A percentile compares a stretch with the other conserved stretches of the same genome.
Evolutionary conservation across 2,888 invertebrate species (phyloP).

Genomic region (Chymomyza fuscimana): DNA sequence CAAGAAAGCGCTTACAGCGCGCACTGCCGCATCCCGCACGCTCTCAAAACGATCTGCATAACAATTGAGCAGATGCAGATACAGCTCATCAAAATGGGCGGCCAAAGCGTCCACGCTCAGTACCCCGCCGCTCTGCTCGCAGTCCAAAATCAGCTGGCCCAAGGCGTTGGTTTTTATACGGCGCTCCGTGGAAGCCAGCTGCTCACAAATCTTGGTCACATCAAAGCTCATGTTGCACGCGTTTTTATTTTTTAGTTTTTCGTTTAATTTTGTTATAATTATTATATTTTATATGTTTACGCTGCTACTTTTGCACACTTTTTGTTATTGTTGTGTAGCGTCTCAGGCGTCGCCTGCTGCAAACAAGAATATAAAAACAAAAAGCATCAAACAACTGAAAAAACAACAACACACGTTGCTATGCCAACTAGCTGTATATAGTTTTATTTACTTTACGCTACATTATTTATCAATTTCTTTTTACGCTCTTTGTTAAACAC

Average conservation of each 20-base stretch:
- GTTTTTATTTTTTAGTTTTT: background rate
- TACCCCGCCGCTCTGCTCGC: slow-evolving; percentile 13
- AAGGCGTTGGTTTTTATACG: slow-evolving; percentile 51
- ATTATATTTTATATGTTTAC: background rate
- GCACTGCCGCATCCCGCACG: slow-evolving; percentile 71
- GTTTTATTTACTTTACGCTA: slow-evolving; percentile 31
- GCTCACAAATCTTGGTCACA: slow-evolving; percentile 48
- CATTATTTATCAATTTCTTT: background rate
- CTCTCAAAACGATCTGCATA: slow-evolving; percentile 78
- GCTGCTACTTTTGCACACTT: background rate
- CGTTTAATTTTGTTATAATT: too few species aligned
- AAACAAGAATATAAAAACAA: slow-evolving; percentile 32
- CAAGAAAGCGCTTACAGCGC: slow-evolving; percentile 69
- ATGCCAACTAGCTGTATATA: slow-evolving; percentile 7
- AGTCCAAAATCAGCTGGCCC: slow-evolving; percentile 38
- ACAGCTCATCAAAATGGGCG: slow-evolving; percentile 71
- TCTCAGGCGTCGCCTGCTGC: slow-evolving; percentile 11
- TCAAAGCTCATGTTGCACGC: slow-evolving; percentile 18
- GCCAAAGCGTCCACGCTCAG: slow-evolving; percentile 37
- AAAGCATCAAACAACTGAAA: slow-evolving; percentile 15
- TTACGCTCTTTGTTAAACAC: background rate
- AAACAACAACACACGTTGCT: slow-evolving; percentile 33
- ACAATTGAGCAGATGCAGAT: slow-evolving; percentile 77
- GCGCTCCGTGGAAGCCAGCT: slow-evolving; percentile 55
- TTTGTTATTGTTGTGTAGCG: background rate